Base-by-base conservation (phyloP, 2,113 vertebrate species). In the Percina caprodes region DNA sequence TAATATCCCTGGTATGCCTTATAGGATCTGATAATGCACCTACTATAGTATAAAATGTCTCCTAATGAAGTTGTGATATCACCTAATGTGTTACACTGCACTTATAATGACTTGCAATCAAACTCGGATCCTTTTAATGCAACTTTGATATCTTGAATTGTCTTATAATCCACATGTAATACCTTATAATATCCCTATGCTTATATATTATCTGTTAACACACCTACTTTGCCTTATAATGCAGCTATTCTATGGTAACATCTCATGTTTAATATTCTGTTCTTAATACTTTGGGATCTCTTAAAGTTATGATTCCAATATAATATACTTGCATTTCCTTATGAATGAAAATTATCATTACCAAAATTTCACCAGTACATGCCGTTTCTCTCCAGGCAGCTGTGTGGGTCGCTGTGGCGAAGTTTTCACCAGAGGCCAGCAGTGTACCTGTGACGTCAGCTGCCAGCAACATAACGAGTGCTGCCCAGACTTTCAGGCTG, bases 391-490 rank as follows among this genome's bases (percentile, higher is more conserved):
- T 56, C 18, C 75, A 95, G 91, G 89, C 8, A 97, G 96, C 94
- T 99, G 97, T 94, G 92, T 92, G 93, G 96, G 95, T 86, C 97
- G 96, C 92, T 98, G 97, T 95, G 97, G 96, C 60, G 92, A 97
- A 94, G 88, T 88, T 83, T 98, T 97, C 91, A 92, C 93, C 92
- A 96, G 97, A 93, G 93, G 94, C 60, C 92, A 93, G 86, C 85
- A 12, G 82, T 99, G 97, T 93, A 95, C 95, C 75, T 99, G 97
- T 94, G 97, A 99, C 89, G 91, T 90, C 91, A 94, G 67, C 91
- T 99, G 97, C 89, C 95, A 95, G 76, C 89, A 86, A 86, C 95
- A 96, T 90, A 92, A 93, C 77, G 97, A 98, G 85, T 99, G 97
- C 95, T 99, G 97, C 84, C 93, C 92, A 10, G 97, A 99, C 91